phyloP scores from a whole-genome alignment of 1,140 invertebrate species.

The Maniola jurtina region DNA sequence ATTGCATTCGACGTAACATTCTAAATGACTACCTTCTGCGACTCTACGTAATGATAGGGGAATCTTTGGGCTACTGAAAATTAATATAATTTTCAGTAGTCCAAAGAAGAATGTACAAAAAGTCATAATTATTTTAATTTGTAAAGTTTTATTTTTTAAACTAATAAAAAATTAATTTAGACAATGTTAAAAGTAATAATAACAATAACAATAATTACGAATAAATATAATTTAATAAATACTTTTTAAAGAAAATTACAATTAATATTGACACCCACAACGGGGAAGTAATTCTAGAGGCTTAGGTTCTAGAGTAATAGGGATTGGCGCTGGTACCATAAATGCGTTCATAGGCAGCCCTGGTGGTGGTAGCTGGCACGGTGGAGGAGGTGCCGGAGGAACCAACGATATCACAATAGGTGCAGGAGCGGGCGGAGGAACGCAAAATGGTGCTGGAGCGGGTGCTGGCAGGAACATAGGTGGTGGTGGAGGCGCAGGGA shows the following conservation, averaged over 20 bases:
- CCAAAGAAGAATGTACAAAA: not conserved
- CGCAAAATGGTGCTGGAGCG: conserved; percentile 25
- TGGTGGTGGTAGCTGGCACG: conserved; percentile 38
- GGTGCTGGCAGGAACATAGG: conserved; percentile 29
- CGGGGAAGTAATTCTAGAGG: conserved; percentile 40
- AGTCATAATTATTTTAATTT: not conserved
- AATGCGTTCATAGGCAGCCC: conserved; percentile 57
- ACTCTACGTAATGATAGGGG: not conserved
- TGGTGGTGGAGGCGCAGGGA: conserved; percentile 31
- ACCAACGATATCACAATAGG: conserved; percentile 54
- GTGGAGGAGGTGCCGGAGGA: conserved; percentile 39
- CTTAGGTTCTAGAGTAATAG: conserved; percentile 58
- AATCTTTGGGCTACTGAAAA: not conserved
- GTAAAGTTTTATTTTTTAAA: conserved; percentile 3
- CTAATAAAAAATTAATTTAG: not conserved
- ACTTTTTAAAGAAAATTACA: conserved; percentile 16
- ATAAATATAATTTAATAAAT: conserved; percentile 18
- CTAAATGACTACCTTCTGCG: conserved; percentile 6
- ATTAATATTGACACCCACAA: conserved; percentile 45
- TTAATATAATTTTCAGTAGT: no score
- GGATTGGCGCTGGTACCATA: conserved; percentile 57
- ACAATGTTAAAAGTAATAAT: not conserved
- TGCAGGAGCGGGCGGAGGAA: conserved; percentile 32
- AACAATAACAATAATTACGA: conserved; percentile 3
- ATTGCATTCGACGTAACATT: conserved; percentile 6